These are phyloP conservation scores for Heliornis fulica DNA, from an alignment of 2,113 vertebrate species.

Conservation along the genomic window DNA sequence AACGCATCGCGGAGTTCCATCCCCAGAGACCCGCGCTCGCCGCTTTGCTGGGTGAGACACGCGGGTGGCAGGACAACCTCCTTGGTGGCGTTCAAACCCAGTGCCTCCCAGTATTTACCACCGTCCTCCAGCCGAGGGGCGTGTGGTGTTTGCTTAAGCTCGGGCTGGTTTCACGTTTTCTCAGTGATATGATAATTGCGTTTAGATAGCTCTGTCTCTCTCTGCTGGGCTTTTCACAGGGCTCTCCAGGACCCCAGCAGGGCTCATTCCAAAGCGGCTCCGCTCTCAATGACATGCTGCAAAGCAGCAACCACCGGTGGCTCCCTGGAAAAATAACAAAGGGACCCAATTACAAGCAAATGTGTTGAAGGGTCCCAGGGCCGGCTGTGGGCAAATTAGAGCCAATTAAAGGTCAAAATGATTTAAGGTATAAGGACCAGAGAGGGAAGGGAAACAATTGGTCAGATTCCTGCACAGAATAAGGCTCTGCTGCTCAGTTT, in stretches of 20 bases:
- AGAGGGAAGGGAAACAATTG: constrained; percentile 46
- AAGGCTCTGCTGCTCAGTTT: not conserved
- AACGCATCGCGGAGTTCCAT: not conserved
- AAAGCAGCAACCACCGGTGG: constrained; percentile 59
- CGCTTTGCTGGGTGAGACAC: not conserved
- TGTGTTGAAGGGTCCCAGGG: constrained; percentile 67
- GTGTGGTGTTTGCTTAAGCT: constrained; percentile 72
- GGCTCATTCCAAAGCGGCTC: constrained; percentile 69
- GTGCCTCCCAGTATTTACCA: not conserved
- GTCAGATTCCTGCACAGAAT: constrained; percentile 37
- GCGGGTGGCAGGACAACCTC: not conserved
- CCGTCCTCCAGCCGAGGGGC: constrained; percentile 34
- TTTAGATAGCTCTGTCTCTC: constrained; percentile 70
- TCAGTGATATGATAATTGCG: constrained; percentile 75
- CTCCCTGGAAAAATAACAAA: constrained; percentile 73
- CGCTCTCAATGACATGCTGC: constrained; percentile 61
- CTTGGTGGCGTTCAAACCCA: not conserved
- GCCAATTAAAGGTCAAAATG: constrained; percentile 74
- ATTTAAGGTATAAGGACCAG: constrained; percentile 63
- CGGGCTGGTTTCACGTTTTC: constrained; percentile 64
- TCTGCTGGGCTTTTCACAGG: constrained; percentile 55
- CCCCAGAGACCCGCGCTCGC: not conserved
- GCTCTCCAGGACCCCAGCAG: constrained; percentile 65
- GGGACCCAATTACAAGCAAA: constrained; percentile 71
- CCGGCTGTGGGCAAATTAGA: constrained; percentile 69